These are phyloP conservation scores for Lasioglossum lativentre DNA, from an alignment of 2,888 invertebrate species.

Conservation along the genomic window DNA sequence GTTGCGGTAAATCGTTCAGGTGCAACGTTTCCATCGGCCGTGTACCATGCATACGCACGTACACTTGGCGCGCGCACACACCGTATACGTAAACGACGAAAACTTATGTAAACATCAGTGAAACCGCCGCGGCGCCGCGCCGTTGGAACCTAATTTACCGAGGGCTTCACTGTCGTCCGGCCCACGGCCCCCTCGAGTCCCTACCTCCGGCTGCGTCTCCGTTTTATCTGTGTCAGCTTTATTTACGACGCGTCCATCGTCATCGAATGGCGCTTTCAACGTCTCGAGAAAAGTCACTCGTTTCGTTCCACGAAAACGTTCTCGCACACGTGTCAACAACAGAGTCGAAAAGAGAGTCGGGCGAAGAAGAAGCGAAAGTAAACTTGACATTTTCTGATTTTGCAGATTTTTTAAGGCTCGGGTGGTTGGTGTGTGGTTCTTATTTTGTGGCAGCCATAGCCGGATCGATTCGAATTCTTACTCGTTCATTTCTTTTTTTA, in stretches of 20 bases:
- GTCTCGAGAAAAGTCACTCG: conserved; percentile 10
- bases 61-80: conserved; percentile 4
- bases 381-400: conserved; percentile 3
- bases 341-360: not conserved
- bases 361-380: not conserved
- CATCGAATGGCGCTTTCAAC: conserved; percentile 20
- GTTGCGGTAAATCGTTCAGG: conserved; percentile 73
- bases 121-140: conserved; percentile 41
- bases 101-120: conserved; percentile 71
- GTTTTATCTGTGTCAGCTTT: conserved; percentile 53
- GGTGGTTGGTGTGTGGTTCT: not conserved
- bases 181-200: conserved; percentile 12
- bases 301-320: not conserved
- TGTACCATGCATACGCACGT: conserved; percentile 51
- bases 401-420: not conserved
- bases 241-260: conserved; percentile 20
- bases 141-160: conserved; percentile 54
- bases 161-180: conserved; percentile 30
- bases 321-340: not conserved
- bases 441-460: not conserved
- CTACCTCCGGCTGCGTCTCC: conserved; percentile 33
- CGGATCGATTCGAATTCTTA: not conserved
- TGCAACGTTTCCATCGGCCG: conserved; percentile 71
- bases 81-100: conserved; percentile 44
- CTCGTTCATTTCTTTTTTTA: not conserved